Conservation (phyloP, 1,140 invertebrate genomes). For the Neocloeon triangulifer region DNA sequence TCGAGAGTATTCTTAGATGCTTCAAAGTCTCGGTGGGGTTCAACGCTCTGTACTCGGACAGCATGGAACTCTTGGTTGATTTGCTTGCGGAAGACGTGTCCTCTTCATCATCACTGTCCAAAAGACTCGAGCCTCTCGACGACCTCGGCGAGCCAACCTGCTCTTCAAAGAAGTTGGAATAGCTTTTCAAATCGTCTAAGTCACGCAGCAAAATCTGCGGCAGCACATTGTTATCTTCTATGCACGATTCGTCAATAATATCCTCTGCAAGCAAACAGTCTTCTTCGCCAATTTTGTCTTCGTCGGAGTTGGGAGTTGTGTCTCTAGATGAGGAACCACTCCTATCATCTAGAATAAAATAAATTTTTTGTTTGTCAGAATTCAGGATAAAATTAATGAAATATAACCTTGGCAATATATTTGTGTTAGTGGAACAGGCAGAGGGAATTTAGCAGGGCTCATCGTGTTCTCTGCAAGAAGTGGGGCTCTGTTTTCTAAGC, state of each 20-base stretch:
- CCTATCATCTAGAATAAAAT: background rate
- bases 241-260: too few species aligned
- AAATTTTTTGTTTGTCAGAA: background rate
- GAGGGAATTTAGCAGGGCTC: conserved; percentile 26
- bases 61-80: background rate
- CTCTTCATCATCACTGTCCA: too few species aligned
- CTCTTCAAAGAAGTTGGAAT: too few species aligned
- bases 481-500: conserved; percentile 33
- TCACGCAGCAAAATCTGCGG: too few species aligned
- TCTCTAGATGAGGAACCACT: background rate
- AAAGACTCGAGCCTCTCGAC: too few species aligned
- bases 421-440: conserved; percentile 11
- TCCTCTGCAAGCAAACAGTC: too few species aligned
- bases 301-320: background rate
- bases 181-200: too few species aligned
- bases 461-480: conserved; percentile 24
- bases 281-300: too few species aligned
- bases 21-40: background rate
- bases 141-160: too few species aligned
- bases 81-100: background rate
- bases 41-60: background rate
- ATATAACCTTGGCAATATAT: background rate
- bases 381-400: background rate
- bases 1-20: conserved; percentile 12
- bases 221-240: too few species aligned